Conservation (phyloP, 1,140 invertebrate species). For the Conopomorpha cramerella region DNA sequence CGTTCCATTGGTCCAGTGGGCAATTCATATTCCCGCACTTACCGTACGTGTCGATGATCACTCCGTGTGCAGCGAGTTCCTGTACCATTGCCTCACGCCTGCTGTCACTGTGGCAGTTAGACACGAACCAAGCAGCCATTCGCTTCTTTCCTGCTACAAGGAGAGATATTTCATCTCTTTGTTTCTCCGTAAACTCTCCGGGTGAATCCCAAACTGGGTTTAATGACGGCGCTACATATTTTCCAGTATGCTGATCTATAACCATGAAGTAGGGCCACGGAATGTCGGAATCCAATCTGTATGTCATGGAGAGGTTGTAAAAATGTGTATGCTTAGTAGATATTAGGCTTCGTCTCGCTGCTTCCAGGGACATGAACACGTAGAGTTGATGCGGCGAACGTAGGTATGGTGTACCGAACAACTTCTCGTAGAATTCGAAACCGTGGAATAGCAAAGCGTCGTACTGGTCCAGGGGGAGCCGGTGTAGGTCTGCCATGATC, state of each 20-base stretch:
- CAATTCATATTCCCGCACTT: background rate
- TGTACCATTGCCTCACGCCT: slow-evolving; percentile 46
- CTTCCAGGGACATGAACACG: slow-evolving; percentile 10
- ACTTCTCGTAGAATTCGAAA: too few relatives aligned
- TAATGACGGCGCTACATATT: background rate
- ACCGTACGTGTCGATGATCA: background rate
- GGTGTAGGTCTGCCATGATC: too few relatives aligned
- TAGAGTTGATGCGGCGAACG: slow-evolving; percentile 6
- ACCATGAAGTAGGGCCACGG: slow-evolving; percentile 63
- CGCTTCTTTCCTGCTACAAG: slow-evolving; percentile 9
- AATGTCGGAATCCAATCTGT: slow-evolving; percentile 67
- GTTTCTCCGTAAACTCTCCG: too few relatives aligned
- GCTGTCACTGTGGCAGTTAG: slow-evolving; percentile 63
- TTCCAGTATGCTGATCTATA: slow-evolving; percentile 7
- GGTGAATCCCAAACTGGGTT: background rate
- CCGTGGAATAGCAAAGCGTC: too few relatives aligned
- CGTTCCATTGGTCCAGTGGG: background rate
- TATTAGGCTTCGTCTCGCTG: slow-evolving; percentile 24
- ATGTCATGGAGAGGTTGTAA: slow-evolving; percentile 67
- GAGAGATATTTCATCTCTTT: background rate
- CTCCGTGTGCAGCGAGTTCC: background rate
- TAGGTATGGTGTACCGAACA: too few relatives aligned
- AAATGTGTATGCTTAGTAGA: slow-evolving; percentile 17
- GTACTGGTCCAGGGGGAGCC: too few relatives aligned
- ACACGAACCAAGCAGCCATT: slow-evolving; percentile 64